Conservation (phyloP, 2,113 vertebrate species). For the Melanocharis versteri region DNA sequence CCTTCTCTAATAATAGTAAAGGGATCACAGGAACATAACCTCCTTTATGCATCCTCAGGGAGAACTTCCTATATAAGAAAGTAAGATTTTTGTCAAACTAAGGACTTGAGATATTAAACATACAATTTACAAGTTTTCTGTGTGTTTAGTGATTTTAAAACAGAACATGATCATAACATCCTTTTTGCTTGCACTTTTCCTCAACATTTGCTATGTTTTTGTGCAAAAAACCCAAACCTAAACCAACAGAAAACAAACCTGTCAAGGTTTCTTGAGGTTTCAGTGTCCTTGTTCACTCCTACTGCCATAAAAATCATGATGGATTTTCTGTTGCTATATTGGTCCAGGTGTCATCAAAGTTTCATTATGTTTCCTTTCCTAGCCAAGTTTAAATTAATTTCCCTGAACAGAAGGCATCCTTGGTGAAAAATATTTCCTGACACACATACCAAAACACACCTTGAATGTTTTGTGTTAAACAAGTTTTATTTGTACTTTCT, state of each 20-base stretch:
- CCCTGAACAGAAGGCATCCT: background rate
- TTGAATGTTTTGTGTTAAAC: background rate
- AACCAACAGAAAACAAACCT: background rate
- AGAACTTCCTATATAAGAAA: background rate
- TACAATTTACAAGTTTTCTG: background rate
- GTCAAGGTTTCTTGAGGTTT: background rate
- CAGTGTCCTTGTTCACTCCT: background rate
- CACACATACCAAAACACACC: background rate
- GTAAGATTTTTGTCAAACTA: background rate
- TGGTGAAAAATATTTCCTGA: background rate
- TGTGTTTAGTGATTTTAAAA: background rate
- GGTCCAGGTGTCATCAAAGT: background rate
- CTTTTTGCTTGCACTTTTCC: background rate
- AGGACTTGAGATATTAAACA: background rate
- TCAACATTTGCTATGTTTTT: background rate
- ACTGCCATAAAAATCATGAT: background rate
- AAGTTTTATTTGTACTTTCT: background rate
- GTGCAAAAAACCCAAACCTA: background rate
- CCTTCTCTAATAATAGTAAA: background rate
- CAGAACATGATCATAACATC: background rate
- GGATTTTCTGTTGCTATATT: background rate
- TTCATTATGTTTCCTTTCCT: background rate
- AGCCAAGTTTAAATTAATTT: background rate
- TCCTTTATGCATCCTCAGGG: background rate
- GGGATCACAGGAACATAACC: background rate